Base-by-base conservation (phyloP, 2,797 vertebrate species). In the Protosalanx chinensis region DNA sequence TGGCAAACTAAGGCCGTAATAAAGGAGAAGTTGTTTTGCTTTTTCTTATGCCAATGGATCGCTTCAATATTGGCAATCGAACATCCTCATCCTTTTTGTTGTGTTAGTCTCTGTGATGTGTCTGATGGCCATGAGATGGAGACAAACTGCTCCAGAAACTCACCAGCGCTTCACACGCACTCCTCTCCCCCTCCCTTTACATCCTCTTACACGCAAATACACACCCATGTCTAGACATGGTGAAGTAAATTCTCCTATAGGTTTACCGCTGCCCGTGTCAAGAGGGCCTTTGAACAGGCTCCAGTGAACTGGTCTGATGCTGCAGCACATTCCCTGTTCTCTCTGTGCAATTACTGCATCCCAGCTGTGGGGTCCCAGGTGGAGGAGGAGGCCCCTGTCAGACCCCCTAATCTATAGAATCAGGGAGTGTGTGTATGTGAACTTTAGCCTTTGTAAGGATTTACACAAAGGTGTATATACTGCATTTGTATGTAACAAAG, bases 331-430 rank as follows among this genome's bases (percentile, higher is more conserved):
- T 51, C 63, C 72, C n/a, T 68, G 63, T 81, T 79, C 75, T 82
- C 78, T 84, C 77, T 64, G 64, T 68, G 85, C 87, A 88, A 91
- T 92, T 90, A 89, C 77, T 71, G 69, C 73, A 76, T 79, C 51
- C 81, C 90, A 91, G 90, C 91, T 92, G 91, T 87, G 82, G 79
- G 82, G 82, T 85, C 86, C 86, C 88, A 67, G 1, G 78, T 46
- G 79, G 89, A 80, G 79, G 78, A 64, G 84, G 77, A 84, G 75
- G 80, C 87, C 85, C 81, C 76, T 72, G 63, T 65, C 18, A 27
- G 41, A 41, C 41, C 63, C 63, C n/a, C 23, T 20, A 60, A 30
- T 23, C 0, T 1, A 59, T 30, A 27, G 12, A 41, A 27, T 58
- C 4, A 15, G 30, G 27, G n/a, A 6, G n/a, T 59, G 57, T 27